Base-by-base conservation (phyloP, 2,113 vertebrate species). In the Colinus virginianus region DNA sequence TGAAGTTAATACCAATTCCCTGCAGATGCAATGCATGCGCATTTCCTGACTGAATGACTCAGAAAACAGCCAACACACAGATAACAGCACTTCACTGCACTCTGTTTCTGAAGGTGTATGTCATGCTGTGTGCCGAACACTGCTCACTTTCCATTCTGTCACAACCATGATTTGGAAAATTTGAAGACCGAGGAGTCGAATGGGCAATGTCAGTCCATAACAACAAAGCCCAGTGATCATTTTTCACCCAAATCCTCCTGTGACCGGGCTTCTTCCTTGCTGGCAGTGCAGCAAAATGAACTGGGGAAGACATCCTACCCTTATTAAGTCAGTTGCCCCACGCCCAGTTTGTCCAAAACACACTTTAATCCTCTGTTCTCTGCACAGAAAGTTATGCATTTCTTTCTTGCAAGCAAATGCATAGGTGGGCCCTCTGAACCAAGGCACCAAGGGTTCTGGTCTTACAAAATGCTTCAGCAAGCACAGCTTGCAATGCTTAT, bases 1-100 rank as follows among this genome's bases (percentile, higher is more conserved):
- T 6, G 53, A 81, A 91, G 46, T 56, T 93, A 78, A 81, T 58
- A 80, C 3, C 75, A 49, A 48, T 89, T 58, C 51, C 82, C 53
- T 87, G 26, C 58, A 87, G 68, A 83, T 90, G 81, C 91, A 69
- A 88, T 11, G 56, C 34, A 72, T 30, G 55, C 8, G 48, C 53
- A 61, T 90, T 68, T 80, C 62, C 82, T 59, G 66, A 78, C 36
- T 53, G 42, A 95, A 61, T 6, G 13, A 30, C 77, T 88, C 40
- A 90, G 66, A 86, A 94, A 49, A 78, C 40, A 94, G 68, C 30
- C 80, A 82, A 71, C 6, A 55, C 34, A 87, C 34, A 84, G 25
- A 36, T 36, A 34, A 90, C 45, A 67, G 51, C 58, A 71, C n/a
- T 48, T 71, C 34, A 80, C 6, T 63, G 36, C 1, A 5, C 61